Base-by-base conservation (phyloP, 2,797 vertebrate species). In the Ispidina picta region DNA sequence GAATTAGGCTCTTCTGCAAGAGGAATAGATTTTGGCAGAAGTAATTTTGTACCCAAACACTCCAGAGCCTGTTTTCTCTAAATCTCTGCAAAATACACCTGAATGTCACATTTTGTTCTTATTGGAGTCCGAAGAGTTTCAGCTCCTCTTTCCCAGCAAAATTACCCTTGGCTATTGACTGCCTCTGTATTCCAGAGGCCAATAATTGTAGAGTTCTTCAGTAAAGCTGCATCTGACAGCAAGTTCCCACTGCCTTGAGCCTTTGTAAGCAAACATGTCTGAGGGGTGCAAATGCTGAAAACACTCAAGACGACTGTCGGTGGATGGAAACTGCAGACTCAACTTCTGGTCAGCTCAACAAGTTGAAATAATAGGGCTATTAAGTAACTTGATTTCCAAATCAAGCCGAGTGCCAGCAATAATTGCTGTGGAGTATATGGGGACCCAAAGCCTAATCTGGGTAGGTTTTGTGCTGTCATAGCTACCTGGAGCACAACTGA, bases 11-110 rank as follows among this genome's bases (percentile, higher is more conserved):
- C 60, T 60, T 17, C 64, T 70, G 22, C 52, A 66, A 60, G 10
- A 85, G 43, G 86, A 94, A 89, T 33, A 20, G 1, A 35, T 78
- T 35, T 79, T 76, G 92, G 62, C 85, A 89, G 90, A 76, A 79
- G 62, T 31, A 60, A 88, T 92, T 93, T 82, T 15, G 41, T 65
- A 55, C 64, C 86, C 74, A 86, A 89, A 88, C 73, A 56, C 31
- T 75, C 39, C 79, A 44, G 62, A 19, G 25, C 17, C 31, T 52
- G 39, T 41, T 91, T 86, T 37, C 66, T 46, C 39, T 19, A 5
- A 21, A 55, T 8, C 21, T 59, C 54, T 69, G 33, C 43, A 77
- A 70, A 84, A 77, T 26, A 39, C 70, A 55, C 71, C 56, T 64
- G 5, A 60, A 52, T 1, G 3, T 13, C 43, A 3, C 52, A 70